A percentile compares a stretch with the other conserved stretches of the same genome.
Evolutionary conservation across 1,140 invertebrate species (phyloP).

Genomic region (Elymnias hypermnestra): DNA sequence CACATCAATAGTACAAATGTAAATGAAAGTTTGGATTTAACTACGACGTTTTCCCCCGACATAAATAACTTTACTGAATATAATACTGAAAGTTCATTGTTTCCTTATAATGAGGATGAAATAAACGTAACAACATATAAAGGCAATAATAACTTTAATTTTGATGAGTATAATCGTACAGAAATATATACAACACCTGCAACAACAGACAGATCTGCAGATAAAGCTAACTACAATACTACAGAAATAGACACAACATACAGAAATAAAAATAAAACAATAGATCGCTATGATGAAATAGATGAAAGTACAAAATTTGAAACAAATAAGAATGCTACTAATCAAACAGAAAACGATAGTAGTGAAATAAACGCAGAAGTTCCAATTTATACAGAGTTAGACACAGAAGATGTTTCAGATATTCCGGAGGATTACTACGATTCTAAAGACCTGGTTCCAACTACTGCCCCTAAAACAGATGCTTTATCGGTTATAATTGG

Average conservation of each 20-base stretch:
- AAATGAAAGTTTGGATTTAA: not conserved
- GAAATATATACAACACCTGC: too few species aligned
- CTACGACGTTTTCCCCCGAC: not conserved
- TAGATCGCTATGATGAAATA: too few species aligned
- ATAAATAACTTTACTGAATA: not conserved
- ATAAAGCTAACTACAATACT: too few species aligned
- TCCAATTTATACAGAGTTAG: slow-evolving; percentile 54
- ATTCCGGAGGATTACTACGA: slow-evolving; percentile 71
- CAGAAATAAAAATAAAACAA: too few species aligned
- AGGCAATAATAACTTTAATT: too few species aligned
- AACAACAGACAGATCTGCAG: too few species aligned
- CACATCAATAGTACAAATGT: slow-evolving; percentile 6
- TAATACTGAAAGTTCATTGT: slow-evolving; percentile 10
- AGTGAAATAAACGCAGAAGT: slow-evolving; percentile 38
- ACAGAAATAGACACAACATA: too few species aligned
- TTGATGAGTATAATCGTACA: slow-evolving; percentile 27
- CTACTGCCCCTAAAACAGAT: slow-evolving; percentile 55
- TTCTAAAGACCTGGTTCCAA: slow-evolving; percentile 58
- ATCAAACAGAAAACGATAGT: slow-evolving; percentile 29
- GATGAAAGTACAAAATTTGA: too few species aligned
- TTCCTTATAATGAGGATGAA: too few species aligned
- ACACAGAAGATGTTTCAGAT: slow-evolving; percentile 46
- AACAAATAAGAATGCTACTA: too few species aligned
- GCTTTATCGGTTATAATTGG: slow-evolving; percentile 62
- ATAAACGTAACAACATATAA: too few species aligned